phyloP scores from a whole-genome alignment of 2,113 vertebrate species.

The Myiopsitta monachus region DNA sequence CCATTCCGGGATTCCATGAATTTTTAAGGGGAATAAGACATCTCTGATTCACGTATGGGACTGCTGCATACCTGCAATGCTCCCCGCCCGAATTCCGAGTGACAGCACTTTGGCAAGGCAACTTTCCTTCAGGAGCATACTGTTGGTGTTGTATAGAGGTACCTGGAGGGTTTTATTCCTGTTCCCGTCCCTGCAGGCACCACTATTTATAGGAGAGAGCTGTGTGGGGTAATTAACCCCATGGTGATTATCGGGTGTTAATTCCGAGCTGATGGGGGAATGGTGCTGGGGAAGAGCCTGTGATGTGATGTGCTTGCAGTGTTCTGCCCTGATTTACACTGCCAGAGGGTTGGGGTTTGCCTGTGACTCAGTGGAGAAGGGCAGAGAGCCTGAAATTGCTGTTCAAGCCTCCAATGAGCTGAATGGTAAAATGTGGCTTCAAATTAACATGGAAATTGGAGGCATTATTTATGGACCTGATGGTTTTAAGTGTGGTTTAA shows the following conservation, averaged over 20 bases:
- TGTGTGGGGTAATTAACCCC: rapidly evolving
- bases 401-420: background rate
- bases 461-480: background rate
- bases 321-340: background rate
- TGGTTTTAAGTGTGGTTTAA: background rate
- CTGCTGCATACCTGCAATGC: background rate
- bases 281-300: background rate
- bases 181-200: background rate
- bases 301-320: rapidly evolving
- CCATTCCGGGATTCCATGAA: background rate
- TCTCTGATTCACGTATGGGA: rapidly evolving
- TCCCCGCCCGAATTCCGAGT: rapidly evolving
- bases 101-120: rapidly evolving
- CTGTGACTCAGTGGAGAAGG: background rate
- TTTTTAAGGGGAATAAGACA: background rate
- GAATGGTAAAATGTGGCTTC: background rate
- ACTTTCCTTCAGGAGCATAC: rapidly evolving
- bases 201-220: background rate
- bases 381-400: background rate
- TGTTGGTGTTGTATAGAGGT: rapidly evolving
- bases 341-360: background rate
- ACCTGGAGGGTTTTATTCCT: background rate
- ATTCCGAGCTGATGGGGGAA: background rate
- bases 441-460: background rate
- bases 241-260: background rate